These are phyloP conservation scores for Acleris laterana DNA, from an alignment of 2,888 invertebrate species.

Conservation along the genomic window DNA sequence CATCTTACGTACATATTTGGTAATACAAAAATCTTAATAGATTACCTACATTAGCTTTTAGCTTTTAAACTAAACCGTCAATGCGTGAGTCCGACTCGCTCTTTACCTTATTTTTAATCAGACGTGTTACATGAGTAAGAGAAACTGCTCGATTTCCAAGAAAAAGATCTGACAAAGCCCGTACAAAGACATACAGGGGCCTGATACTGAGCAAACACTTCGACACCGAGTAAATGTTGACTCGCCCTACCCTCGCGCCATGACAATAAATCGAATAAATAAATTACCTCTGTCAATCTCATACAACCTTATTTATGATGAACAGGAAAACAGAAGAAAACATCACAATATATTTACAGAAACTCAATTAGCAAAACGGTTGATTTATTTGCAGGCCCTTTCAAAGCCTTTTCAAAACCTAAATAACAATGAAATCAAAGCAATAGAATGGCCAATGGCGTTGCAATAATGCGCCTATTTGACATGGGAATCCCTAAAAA, in stretches of 20 bases:
- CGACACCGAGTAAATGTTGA: constrained; percentile 79
- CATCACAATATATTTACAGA: too few relatives aligned
- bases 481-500: constrained; percentile 38
- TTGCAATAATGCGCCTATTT: constrained; percentile 24
- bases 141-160: not conserved
- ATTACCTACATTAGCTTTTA: too few relatives aligned
- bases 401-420: not conserved
- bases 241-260: constrained; percentile 60
- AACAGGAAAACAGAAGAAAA: constrained; percentile 38
- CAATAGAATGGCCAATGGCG: constrained; percentile 7
- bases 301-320: constrained; percentile 63
- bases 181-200: constrained; percentile 50
- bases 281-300: constrained; percentile 79
- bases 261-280: constrained; percentile 78
- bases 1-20: too few relatives aligned
- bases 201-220: constrained; percentile 72
- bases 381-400: not conserved
- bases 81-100: too few relatives aligned
- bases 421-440: constrained; percentile 2
- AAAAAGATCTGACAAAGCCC: constrained; percentile 23
- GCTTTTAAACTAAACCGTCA: too few relatives aligned
- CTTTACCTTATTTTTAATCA: not conserved
- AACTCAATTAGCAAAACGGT: too few relatives aligned
- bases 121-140: not conserved
- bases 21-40: too few relatives aligned